Base-by-base conservation (phyloP, 2,113 vertebrate genomes). In the Vimba vimba region DNA sequence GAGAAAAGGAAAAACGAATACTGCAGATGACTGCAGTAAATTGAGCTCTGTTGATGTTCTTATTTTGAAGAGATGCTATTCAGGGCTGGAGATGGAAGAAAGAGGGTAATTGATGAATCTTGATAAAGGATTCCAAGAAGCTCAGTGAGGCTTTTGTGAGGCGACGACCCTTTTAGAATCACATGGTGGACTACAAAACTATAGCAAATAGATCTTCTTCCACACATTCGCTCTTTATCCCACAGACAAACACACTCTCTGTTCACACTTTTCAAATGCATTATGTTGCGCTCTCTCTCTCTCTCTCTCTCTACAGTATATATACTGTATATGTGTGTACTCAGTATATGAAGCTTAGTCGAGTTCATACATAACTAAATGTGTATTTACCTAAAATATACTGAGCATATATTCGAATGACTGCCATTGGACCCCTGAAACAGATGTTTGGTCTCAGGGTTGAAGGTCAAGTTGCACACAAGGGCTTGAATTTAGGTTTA, bases 61-160 rank as follows among this genome's bases (percentile, higher is more conserved):
- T 85, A 57, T 57, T 76, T 87, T 86, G 55, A 45, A 84, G 57
- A 84, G 88, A 64, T 52, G 82, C 74, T 82, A 76, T 69, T 85
- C 79, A 62, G 21, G 55, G 47, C 33, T 43, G 82, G 39, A 84
- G 45, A 85, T 78, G 23, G 17, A 52, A 23, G n/a, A 75, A 85
- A 82, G 86, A 66, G 71, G 85, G 83, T 88, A 88, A 91, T 85
- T 90, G 86, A 76, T 85, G 62, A 86, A 80, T 86, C 88, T 88
- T 77, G 76, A 30, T 52, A 79, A 73, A 81, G 77, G 85, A 87
- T 85, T 85, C 8, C 55, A 75, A 62, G 52, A 43, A 79, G 64
- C 52, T 85, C 59, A 60, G 86, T 55, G 64, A 57, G 85, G 60
- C 86, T 69, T 52, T 69, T 87, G 79, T 86, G 85, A 74, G 21